Evolutionary conservation across 2,797 vertebrate genomes (phyloP).

Genomic region (Rhyacichthys aspro): DNA sequence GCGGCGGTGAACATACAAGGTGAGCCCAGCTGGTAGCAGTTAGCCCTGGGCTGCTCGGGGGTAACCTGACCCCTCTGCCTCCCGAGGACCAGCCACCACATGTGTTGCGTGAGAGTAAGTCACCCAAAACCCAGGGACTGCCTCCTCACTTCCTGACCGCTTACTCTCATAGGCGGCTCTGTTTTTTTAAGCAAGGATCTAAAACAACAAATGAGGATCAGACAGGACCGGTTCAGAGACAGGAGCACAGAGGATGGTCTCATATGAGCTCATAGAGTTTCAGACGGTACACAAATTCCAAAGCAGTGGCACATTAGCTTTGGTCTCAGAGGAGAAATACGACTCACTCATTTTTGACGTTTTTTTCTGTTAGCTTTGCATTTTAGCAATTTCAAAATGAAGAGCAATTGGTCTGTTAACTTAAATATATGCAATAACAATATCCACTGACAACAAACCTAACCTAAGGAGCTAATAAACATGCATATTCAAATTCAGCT

Average conservation of each 20-base stretch:
- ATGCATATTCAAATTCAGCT: no score
- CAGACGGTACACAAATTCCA: not conserved
- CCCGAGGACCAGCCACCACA: slow-evolving; percentile 71
- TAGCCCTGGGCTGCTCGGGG: slow-evolving; percentile 72
- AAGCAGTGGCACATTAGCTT: not conserved
- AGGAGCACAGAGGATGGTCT: slow-evolving; percentile 44
- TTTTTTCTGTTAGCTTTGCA: no score
- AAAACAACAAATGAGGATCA: slow-evolving; percentile 67
- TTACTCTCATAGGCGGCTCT: slow-evolving; percentile 52
- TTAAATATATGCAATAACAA: no score
- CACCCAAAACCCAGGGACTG: slow-evolving; percentile 67
- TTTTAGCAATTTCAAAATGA: no score
- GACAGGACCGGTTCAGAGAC: slow-evolving; percentile 58
- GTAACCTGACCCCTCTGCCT: slow-evolving; percentile 74
- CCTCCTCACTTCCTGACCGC: slow-evolving; percentile 66
- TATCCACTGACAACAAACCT: no score
- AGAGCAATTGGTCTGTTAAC: no score
- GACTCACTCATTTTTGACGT: no score
- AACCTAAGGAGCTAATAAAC: no score
- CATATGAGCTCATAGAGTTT: not conserved
- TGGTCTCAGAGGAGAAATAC: not conserved
- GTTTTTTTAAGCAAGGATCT: slow-evolving; percentile 61
- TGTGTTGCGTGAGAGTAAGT: slow-evolving; percentile 75
- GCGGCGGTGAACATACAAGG: slow-evolving; percentile 60
- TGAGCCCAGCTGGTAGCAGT: slow-evolving; percentile 78